These are phyloP conservation scores for Ceratina calcarata DNA, from an alignment of 1,140 invertebrate genomes.

Conservation along the genomic window DNA sequence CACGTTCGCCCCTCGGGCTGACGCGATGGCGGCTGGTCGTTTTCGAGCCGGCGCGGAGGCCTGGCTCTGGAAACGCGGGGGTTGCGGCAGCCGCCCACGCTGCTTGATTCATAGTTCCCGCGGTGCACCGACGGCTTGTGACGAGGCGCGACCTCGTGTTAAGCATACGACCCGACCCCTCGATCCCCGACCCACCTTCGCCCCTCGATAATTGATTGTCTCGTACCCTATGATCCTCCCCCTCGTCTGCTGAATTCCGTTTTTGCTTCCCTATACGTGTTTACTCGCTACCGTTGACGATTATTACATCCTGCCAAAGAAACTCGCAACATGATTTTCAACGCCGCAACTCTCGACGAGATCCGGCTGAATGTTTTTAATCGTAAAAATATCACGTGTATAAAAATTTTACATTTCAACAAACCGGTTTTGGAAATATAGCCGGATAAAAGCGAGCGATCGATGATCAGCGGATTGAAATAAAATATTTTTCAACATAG, in stretches of 20 bases:
- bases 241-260: neutral
- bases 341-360: neutral
- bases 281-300: neutral
- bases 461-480: too few species aligned
- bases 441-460: too few species aligned
- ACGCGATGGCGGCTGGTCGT: slow-evolving; percentile 35
- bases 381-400: too few species aligned
- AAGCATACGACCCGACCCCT: slow-evolving; percentile 16
- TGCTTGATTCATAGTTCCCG: slow-evolving; percentile 66
- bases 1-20: slow-evolving; percentile 49
- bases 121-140: slow-evolving; percentile 59
- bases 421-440: too few species aligned
- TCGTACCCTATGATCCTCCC: neutral
- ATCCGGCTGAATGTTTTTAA: too few species aligned
- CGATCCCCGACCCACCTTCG: neutral
- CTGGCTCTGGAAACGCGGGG: neutral
- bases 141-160: slow-evolving; percentile 59
- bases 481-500: too few species aligned
- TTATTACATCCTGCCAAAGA: neutral
- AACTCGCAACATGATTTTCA: too few species aligned
- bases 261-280: neutral
- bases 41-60: neutral
- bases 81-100: slow-evolving; percentile 27
- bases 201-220: slow-evolving; percentile 38
- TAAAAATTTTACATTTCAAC: too few species aligned